These are phyloP conservation scores for Ceraclea dissimilis DNA, from an alignment of 2,888 invertebrate genomes.

Conservation along the genomic window DNA sequence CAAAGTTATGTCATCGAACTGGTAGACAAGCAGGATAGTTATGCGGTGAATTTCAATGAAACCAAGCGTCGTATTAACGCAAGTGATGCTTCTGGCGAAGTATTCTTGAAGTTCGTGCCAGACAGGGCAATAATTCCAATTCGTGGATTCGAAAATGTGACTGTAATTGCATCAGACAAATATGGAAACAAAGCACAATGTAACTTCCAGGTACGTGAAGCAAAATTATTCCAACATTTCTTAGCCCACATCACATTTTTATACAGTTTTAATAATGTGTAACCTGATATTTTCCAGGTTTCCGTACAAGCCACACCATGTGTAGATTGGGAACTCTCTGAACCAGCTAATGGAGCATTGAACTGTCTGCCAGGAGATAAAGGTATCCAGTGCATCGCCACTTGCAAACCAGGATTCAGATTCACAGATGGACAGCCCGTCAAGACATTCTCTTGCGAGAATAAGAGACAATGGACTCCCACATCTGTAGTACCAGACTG, in stretches of 20 bases:
- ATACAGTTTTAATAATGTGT: background rate
- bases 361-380: slow-evolving; percentile 79
- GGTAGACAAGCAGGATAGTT: slow-evolving; percentile 82
- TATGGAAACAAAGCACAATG: slow-evolving; percentile 84
- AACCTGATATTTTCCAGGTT: slow-evolving; percentile 45
- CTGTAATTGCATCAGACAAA: slow-evolving; percentile 80
- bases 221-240: background rate
- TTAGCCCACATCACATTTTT: no score
- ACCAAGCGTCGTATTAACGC: slow-evolving; percentile 77
- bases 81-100: slow-evolving; percentile 83
- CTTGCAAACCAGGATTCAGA: slow-evolving; percentile 80
- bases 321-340: slow-evolving; percentile 87
- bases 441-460: slow-evolving; percentile 80
- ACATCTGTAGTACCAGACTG: slow-evolving; percentile 89
- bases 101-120: slow-evolving; percentile 72
- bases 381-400: slow-evolving; percentile 82
- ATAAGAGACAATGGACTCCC: slow-evolving; percentile 77
- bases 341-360: slow-evolving; percentile 81
- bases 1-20: slow-evolving; percentile 91
- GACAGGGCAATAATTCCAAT: slow-evolving; percentile 79
- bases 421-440: slow-evolving; percentile 86
- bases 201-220: slow-evolving; percentile 82
- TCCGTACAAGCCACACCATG: slow-evolving; percentile 91
- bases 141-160: slow-evolving; percentile 85
- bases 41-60: slow-evolving; percentile 86